These are phyloP conservation scores for Parazoanthus swiftii DNA, from an alignment of 92 coral and sea anemone genomes.

Conservation along the genomic window DNA sequence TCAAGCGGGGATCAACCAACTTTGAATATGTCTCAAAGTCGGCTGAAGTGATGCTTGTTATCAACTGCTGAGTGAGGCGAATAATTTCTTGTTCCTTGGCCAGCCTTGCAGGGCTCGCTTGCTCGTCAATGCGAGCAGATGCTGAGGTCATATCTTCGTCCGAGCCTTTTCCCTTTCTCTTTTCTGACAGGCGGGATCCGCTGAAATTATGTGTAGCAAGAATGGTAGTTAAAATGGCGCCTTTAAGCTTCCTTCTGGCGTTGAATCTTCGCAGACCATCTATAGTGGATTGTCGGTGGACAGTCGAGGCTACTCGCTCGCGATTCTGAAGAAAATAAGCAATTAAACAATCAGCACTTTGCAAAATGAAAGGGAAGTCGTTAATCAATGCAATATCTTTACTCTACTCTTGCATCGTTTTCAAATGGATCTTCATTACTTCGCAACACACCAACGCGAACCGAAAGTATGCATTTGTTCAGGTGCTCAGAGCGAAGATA, in stretches of 20 bases:
- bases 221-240: slow-evolving; percentile 95
- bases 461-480: not conserved
- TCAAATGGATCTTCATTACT: not conserved
- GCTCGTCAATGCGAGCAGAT: slow-evolving; percentile 56
- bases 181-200: slow-evolving; percentile 64
- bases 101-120: slow-evolving; percentile 43
- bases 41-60: slow-evolving; percentile 85
- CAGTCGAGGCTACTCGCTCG: slow-evolving; percentile 92
- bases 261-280: slow-evolving; percentile 94
- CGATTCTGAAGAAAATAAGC: slow-evolving; percentile 68
- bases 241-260: slow-evolving; percentile 93
- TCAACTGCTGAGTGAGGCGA: slow-evolving; percentile 83
- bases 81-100: slow-evolving; percentile 90
- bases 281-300: slow-evolving; percentile 96
- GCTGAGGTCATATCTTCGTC: slow-evolving; percentile 69
- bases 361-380: not conserved
- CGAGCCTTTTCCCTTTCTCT: slow-evolving; percentile 71
- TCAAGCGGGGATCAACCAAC: slow-evolving; percentile 80
- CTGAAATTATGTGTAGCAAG: slow-evolving; percentile 82
- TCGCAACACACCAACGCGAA: not conserved
- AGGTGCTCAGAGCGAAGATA: not conserved
- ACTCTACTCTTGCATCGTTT: too few species aligned
- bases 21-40: slow-evolving; percentile 90
- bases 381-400: not conserved
- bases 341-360: not conserved